These are phyloP conservation scores for Gorsachius goisagi DNA, from an alignment of 2,113 vertebrate species.

Conservation along the genomic window DNA sequence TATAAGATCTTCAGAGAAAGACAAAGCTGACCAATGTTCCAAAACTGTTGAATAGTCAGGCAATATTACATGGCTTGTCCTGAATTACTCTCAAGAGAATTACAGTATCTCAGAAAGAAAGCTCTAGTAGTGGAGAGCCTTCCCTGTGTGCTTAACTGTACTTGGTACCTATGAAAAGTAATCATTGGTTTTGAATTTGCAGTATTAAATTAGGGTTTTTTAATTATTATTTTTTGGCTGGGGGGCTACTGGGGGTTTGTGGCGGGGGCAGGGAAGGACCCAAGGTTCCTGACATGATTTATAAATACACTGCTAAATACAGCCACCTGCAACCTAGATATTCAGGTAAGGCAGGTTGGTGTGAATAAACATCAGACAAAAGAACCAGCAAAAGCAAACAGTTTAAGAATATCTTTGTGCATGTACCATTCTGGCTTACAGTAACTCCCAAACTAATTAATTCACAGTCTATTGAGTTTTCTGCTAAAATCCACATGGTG, in stretches of 20 bases:
- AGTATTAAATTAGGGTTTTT: neutral
- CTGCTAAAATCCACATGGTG: neutral
- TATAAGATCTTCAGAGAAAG: neutral
- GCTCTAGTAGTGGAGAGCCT: neutral
- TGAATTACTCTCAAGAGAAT: neutral
- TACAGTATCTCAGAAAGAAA: neutral
- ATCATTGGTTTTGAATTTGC: neutral
- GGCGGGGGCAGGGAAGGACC: neutral
- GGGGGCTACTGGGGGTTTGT: fast-evolving
- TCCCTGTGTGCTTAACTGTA: neutral
- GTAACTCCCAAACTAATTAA: neutral
- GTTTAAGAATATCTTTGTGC: neutral
- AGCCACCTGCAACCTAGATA: neutral
- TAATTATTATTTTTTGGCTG: neutral
- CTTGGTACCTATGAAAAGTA: neutral
- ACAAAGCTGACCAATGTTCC: neutral
- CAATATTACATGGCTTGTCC: neutral
- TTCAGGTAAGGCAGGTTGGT: neutral
- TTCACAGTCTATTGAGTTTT: neutral
- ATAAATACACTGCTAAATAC: neutral
- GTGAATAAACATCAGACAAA: neutral
- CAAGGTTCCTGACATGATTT: neutral
- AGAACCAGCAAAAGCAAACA: neutral
- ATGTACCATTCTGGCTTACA: neutral
- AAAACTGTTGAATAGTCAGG: neutral